Evolutionary conservation across 53 echinoderm and acorn worm species (phyloP), one percentile per base, ranked within the genome.

Genomic region (Antedon mediterranea): DNA sequence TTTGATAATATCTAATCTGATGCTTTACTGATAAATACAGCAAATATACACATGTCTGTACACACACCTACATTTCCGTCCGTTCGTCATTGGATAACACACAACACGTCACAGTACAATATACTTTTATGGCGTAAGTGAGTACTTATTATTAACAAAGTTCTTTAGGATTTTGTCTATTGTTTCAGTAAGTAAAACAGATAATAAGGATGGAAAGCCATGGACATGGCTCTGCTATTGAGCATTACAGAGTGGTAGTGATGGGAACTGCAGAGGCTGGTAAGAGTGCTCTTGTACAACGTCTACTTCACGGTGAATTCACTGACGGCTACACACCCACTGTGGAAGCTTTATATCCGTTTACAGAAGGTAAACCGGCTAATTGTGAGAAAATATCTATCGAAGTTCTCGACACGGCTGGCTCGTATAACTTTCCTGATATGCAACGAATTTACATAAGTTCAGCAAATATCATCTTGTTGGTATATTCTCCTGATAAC

Each of bases 371-470:
- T 13, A 75, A 27, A 73, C 77, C 71, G 23, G 29, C 77, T 32
- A 76, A 76, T 28, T 28, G 34, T 33, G 71, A 71, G 26, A 30
- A 34, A n/a, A 73, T 82, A 4, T 43, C 42, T 23, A 80, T 91
- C 0, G 82, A 88, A 28, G 82, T 91, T 30, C 79, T 91, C 6
- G 91, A 91, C 34, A 83, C 91, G 6, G 71, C 85, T 8, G 91
- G 91, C 31, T 77, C 85, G 34, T 80, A 72, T 30, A 76, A 72
- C 72, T 91, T 88, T 73, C 84, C 87, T 2, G 87, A 75, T 30
- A 87, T 81, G 81, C 70, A 71, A 23, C 71, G 43, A n/a, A 76
- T 84, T 28, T 80, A 74, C 43, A 84, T 87, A 42, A 32, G 76
- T 34, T 73, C 87, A 0, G 80, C 34, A 31, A 80, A 87, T 15